These are phyloP conservation scores for Paraescarpia echinospica DNA, from an alignment of 1,140 invertebrate genomes.

Conservation along the genomic window DNA sequence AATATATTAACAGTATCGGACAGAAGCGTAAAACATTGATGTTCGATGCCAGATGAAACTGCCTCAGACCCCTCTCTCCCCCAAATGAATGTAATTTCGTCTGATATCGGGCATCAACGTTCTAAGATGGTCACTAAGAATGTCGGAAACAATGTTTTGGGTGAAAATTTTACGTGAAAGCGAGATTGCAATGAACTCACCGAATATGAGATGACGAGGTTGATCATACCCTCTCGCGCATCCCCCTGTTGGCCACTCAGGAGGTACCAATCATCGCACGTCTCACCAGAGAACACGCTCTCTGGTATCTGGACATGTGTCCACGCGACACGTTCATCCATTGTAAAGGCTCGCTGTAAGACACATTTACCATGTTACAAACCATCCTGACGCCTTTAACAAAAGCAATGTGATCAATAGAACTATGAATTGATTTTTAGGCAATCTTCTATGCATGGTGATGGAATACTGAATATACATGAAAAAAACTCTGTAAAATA, in stretches of 20 bases:
- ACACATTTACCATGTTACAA: conserved; percentile 12
- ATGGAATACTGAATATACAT: neutral
- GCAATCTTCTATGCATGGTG: neutral
- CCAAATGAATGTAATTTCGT: too few species aligned
- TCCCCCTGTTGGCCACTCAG: conserved; percentile 91
- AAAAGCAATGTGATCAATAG: too few species aligned
- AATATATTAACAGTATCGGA: too few species aligned
- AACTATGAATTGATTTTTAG: neutral
- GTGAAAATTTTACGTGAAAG: too few species aligned
- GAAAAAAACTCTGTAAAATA: too few species aligned
- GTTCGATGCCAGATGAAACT: too few species aligned
- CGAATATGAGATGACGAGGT: conserved; percentile 64
- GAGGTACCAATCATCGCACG: conserved; percentile 90
- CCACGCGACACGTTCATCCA: conserved; percentile 95
- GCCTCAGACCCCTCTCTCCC: too few species aligned
- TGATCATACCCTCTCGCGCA: conserved; percentile 81
- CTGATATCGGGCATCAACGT: too few species aligned
- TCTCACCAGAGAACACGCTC: conserved; percentile 80
- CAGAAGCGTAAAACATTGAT: too few species aligned
- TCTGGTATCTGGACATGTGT: conserved; percentile 78
- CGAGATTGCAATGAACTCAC: conserved; percentile 62
- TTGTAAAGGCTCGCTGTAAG: conserved; percentile 80
- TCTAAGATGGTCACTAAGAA: too few species aligned
- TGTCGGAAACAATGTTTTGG: too few species aligned
- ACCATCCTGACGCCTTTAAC: neutral